Conservation (phyloP, 2,888 invertebrate genomes). For the Eupithecia insigniata region DNA sequence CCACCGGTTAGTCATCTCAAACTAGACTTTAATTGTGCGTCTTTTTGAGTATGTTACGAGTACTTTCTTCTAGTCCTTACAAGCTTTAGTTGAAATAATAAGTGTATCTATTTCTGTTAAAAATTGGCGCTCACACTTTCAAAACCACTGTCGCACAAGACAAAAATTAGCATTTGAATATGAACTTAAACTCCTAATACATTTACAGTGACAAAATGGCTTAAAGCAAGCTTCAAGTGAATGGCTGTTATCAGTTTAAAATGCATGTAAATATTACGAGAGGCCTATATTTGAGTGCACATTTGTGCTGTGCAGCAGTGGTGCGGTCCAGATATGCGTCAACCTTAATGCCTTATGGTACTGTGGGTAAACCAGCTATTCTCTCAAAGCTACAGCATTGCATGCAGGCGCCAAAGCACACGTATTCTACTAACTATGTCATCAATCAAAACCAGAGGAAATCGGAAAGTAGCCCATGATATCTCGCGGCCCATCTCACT, state of each 20-base stretch:
- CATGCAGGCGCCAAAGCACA: conserved; percentile 35
- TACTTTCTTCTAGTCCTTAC: background rate
- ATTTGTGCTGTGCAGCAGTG: too few species aligned
- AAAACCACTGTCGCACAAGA: too few species aligned
- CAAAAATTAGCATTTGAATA: too few species aligned
- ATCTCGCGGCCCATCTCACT: conserved; percentile 56
- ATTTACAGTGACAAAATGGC: too few species aligned
- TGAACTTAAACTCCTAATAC: too few species aligned
- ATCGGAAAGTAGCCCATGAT: conserved; percentile 55
- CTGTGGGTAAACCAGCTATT: conserved; percentile 5
- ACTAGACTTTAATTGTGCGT: background rate
- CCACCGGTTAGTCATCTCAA: too few species aligned
- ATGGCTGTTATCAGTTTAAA: too few species aligned
- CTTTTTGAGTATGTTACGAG: background rate
- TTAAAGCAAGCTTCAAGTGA: too few species aligned
- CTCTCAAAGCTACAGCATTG: conserved; percentile 14
- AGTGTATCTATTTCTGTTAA: background rate
- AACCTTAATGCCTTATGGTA: background rate
- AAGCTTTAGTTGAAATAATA: background rate
- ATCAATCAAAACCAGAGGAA: conserved; percentile 50
- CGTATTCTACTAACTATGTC: conserved; percentile 33
- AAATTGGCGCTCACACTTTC: too few species aligned
- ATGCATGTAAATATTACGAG: too few species aligned
- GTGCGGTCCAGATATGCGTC: too few species aligned
- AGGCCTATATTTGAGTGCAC: too few species aligned